Conservation (phyloP, 2,888 invertebrate species). For the Argyresthia goedartella region DNA sequence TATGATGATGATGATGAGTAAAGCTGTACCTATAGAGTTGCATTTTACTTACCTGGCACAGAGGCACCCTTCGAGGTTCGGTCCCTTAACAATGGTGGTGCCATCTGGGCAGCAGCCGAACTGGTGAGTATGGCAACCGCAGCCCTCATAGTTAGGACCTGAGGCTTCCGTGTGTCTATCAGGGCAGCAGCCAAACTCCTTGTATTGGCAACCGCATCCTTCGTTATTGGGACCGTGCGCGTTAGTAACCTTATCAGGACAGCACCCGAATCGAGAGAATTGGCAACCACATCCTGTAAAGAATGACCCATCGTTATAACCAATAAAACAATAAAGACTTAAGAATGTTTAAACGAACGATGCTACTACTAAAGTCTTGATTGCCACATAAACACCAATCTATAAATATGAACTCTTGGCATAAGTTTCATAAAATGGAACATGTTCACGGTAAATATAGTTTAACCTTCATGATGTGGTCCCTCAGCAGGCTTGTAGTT, state of each 20-base stretch:
- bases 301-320: neutral
- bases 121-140: constrained; percentile 86
- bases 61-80: constrained; percentile 75
- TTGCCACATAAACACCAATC: no score
- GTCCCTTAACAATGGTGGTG: constrained; percentile 79
- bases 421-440: no score
- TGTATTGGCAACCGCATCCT: constrained; percentile 86
- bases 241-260: constrained; percentile 84
- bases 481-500: constrained; percentile 86
- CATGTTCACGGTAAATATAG: no score
- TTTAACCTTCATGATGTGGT: constrained; percentile 75
- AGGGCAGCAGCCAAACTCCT: constrained; percentile 85
- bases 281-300: constrained; percentile 81
- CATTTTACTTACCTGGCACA: no score
- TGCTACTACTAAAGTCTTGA: no score
- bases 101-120: constrained; percentile 94
- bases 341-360: no score
- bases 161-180: constrained; percentile 81
- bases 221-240: constrained; percentile 84
- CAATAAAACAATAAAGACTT: no score
- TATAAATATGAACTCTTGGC: no score
- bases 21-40: no score
- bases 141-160: constrained; percentile 86
- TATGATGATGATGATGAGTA: no score
- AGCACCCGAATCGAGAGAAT: constrained; percentile 84